Conservation (phyloP, 1,140 invertebrate species). For the Andrena cerasifolii region DNA sequence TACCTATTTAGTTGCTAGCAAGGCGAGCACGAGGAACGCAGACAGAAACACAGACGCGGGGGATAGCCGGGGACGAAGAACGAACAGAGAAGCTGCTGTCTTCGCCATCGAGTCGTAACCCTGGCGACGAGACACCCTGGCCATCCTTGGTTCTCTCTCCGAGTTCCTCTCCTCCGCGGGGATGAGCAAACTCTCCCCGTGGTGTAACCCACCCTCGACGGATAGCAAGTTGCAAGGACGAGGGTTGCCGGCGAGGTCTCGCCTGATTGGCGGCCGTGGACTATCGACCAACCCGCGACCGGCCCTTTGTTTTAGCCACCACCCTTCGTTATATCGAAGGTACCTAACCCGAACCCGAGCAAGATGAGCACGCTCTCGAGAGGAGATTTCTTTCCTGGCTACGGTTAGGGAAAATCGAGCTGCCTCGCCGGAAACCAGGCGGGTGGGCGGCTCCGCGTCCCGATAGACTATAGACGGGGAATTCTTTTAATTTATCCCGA, state of each 20-base stretch:
- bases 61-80: slow-evolving; percentile 25
- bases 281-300: slow-evolving; percentile 81
- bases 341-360: slow-evolving; percentile 60
- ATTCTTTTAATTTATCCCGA: slow-evolving; percentile 2
- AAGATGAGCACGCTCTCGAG: slow-evolving; percentile 57
- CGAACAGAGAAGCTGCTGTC: slow-evolving; percentile 39
- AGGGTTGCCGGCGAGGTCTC: slow-evolving; percentile 74
- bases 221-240: slow-evolving; percentile 73
- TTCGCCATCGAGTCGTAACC: slow-evolving; percentile 71
- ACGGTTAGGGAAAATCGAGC: slow-evolving; percentile 44
- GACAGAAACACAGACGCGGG: slow-evolving; percentile 55
- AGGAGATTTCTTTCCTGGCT: slow-evolving; percentile 50
- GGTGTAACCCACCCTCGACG: slow-evolving; percentile 60
- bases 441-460: neutral
- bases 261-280: slow-evolving; percentile 79
- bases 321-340: slow-evolving; percentile 70
- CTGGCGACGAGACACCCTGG: slow-evolving; percentile 71
- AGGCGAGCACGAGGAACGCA: slow-evolving; percentile 25
- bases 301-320: slow-evolving; percentile 81
- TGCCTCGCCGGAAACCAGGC: neutral
- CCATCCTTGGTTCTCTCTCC: slow-evolving; percentile 54
- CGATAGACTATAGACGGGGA: neutral
- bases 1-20: neutral
- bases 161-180: slow-evolving; percentile 56
- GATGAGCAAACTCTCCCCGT: slow-evolving; percentile 70